Percentiles rank a stretch among this genome's conserved stretches.
These are phyloP conservation scores for Oncopeltus fasciatus DNA, from an alignment of 1,140 invertebrate genomes.

Conservation along the genomic window DNA sequence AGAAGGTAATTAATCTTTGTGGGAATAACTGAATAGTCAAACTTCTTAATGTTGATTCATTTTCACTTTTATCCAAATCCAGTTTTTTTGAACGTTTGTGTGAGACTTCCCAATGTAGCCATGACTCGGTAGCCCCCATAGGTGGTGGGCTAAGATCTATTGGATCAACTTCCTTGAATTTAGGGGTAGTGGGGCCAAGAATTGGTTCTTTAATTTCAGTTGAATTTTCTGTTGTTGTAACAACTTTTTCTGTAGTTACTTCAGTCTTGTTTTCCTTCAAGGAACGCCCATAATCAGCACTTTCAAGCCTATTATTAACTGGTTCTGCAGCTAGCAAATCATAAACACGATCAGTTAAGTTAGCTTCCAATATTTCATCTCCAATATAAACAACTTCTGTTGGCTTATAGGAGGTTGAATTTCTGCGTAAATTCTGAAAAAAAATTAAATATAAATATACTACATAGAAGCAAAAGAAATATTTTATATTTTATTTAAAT, in stretches of 20 bases:
- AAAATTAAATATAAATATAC: background rate
- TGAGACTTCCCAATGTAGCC: slow-evolving; percentile 22
- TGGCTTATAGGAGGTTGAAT: slow-evolving; percentile 11
- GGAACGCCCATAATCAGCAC: slow-evolving; percentile 1
- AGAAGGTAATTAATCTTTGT: slow-evolving; percentile 53
- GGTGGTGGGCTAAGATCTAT: slow-evolving; percentile 21
- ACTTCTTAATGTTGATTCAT: slow-evolving; percentile 9
- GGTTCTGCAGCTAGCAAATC: slow-evolving; percentile 1
- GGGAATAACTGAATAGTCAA: slow-evolving; percentile 63
- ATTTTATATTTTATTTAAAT: too few species aligned
- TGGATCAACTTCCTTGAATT: background rate
- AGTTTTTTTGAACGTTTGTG: slow-evolving; percentile 10
- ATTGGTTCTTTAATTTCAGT: slow-evolving; percentile 21
- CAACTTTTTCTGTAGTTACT: background rate
- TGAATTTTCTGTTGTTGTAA: slow-evolving; percentile 2
- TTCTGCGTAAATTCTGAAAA: background rate
- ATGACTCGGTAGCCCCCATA: slow-evolving; percentile 22
- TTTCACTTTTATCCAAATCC: slow-evolving; percentile 8
- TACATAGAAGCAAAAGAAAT: too few species aligned
- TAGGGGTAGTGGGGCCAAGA: slow-evolving; percentile 6
- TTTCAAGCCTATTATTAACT: background rate
- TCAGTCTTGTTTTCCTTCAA: background rate
- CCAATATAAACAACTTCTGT: slow-evolving; percentile 29
- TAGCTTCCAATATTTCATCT: slow-evolving; percentile 20
- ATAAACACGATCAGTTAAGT: slow-evolving; percentile 11